Evolutionary conservation across 2,113 vertebrate genomes (phyloP).

Genomic region (Pygoscelis adeliae): DNA sequence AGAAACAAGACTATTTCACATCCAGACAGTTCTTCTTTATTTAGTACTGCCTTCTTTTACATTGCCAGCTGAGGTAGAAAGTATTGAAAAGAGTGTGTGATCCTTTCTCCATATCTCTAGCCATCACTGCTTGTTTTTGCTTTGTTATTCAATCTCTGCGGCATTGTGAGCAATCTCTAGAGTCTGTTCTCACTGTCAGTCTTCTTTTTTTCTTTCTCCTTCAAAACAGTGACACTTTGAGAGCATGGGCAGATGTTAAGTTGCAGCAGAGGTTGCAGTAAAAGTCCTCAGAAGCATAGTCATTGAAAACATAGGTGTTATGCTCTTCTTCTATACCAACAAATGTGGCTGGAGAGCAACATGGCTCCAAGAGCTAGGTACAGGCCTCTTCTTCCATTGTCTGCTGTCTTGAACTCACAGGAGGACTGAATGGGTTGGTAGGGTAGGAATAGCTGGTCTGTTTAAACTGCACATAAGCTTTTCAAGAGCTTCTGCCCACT

Average conservation of each 20-base stretch:
- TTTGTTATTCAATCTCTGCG: neutral
- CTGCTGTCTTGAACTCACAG: neutral
- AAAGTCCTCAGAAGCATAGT: neutral
- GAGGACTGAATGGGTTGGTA: rapidly evolving
- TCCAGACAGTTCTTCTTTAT: neutral
- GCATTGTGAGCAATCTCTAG: neutral
- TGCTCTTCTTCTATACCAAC: neutral
- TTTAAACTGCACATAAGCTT: neutral
- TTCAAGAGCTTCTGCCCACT: neutral
- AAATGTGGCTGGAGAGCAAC: neutral
- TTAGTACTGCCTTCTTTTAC: neutral
- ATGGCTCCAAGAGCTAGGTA: neutral
- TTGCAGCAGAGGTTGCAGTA: neutral
- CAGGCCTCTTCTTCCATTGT: neutral
- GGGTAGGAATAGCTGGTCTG: neutral
- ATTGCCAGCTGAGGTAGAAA: neutral
- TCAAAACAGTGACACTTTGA: neutral
- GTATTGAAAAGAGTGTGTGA: neutral
- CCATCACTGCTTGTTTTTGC: neutral
- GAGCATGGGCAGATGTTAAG: neutral
- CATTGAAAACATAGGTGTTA: neutral
- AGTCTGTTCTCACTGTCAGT: neutral
- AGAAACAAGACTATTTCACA: neutral
- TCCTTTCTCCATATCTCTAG: neutral
- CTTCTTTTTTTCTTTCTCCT: neutral